Conservation (phyloP, 2,797 vertebrate genomes). For the Garrulus glandarius region DNA sequence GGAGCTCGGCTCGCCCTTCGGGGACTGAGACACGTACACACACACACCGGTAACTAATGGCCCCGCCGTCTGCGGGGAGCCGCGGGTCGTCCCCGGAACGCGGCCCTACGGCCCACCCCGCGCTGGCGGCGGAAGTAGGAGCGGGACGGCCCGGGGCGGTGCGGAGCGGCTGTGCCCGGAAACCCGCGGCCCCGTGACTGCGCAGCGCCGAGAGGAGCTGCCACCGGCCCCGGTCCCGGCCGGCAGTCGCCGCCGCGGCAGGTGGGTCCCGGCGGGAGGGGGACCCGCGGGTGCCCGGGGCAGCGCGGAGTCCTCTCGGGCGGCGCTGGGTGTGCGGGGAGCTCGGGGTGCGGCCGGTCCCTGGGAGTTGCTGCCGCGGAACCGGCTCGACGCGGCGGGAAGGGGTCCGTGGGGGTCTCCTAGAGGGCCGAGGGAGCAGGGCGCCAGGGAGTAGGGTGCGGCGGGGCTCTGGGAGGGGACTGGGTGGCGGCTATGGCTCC, state of each 20-base stretch:
- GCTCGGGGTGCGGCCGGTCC: background rate
- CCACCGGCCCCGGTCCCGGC: background rate
- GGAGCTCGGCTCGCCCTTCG: background rate
- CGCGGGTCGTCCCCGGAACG: no score
- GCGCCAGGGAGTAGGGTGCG: background rate
- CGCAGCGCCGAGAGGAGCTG: constrained; percentile 9
- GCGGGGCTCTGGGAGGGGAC: background rate
- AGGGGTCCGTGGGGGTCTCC: no score
- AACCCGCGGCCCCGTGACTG: constrained; percentile 30
- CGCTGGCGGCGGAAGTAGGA: background rate
- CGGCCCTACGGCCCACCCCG: background rate
- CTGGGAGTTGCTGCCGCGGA: background rate
- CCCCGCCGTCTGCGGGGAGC: background rate
- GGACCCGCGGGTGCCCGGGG: background rate
- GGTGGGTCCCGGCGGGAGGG: background rate
- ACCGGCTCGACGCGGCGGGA: background rate
- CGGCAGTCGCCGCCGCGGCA: background rate
- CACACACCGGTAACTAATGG: background rate
- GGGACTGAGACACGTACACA: background rate
- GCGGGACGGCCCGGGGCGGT: background rate
- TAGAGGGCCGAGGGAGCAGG: background rate
- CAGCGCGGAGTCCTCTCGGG: background rate
- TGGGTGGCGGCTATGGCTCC: background rate
- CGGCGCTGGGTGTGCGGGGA: background rate
- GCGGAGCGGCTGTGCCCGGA: background rate